Evolutionary conservation across 1,140 invertebrate genomes (phyloP).

Genomic region (Lordiphosa stackelbergi): DNA sequence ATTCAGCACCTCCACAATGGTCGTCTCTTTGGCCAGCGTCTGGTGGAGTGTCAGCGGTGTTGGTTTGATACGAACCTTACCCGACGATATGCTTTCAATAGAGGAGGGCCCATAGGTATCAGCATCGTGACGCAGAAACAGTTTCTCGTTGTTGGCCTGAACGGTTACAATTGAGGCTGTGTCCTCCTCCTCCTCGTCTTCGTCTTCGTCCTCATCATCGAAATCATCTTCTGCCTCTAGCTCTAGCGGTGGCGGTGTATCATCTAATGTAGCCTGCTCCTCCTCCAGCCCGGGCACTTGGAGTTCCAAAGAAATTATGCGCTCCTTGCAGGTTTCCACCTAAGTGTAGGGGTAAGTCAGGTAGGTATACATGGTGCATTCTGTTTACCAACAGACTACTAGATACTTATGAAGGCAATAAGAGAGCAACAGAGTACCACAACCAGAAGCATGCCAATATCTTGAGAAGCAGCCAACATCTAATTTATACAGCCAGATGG

Average conservation of each 20-base stretch:
- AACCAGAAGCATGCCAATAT: slow-evolving; percentile 36
- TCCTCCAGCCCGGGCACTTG: slow-evolving; percentile 72
- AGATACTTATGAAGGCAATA: slow-evolving; percentile 52
- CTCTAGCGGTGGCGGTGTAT: slow-evolving; percentile 57
- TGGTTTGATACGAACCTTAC: slow-evolving; percentile 69
- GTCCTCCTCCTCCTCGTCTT: slow-evolving; percentile 66
- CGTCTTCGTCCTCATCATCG: slow-evolving; percentile 36
- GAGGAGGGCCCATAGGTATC: slow-evolving; percentile 66
- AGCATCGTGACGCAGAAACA: slow-evolving; percentile 66
- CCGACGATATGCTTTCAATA: slow-evolving; percentile 63
- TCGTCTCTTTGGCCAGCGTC: slow-evolving; percentile 71
- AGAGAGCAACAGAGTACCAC: slow-evolving; percentile 37
- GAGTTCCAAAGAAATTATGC: slow-evolving; percentile 91
- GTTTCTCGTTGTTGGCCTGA: slow-evolving; percentile 68
- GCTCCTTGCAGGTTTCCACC: slow-evolving; percentile 92
- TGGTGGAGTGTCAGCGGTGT: slow-evolving; percentile 61
- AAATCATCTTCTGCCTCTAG: slow-evolving; percentile 42
- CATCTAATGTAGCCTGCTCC: slow-evolving; percentile 35
- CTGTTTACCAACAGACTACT: slow-evolving; percentile 45
- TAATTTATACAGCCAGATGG: slow-evolving; percentile 35
- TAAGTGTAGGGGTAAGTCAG: slow-evolving; percentile 77
- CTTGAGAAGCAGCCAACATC: slow-evolving; percentile 16
- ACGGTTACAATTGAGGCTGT: slow-evolving; percentile 76
- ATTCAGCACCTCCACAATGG: slow-evolving; percentile 76
- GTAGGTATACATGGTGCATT: slow-evolving; percentile 57